Evolutionary conservation across 2,113 vertebrate genomes (phyloP), one percentile per base, ranked within the genome.

Genomic region (Hoplias malabaricus): DNA sequence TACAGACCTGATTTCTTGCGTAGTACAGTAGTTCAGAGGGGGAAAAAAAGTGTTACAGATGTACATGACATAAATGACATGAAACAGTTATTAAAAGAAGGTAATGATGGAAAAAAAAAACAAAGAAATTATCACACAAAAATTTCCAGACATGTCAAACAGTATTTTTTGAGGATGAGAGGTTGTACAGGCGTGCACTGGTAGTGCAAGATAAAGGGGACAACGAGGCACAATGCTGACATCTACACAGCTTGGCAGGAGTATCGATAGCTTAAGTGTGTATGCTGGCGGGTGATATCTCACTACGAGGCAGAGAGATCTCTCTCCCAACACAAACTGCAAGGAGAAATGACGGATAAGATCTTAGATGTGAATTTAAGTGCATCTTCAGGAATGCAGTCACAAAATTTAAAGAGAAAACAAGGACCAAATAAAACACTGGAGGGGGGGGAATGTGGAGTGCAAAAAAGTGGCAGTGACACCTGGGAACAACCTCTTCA

Each of bases 401-500:
- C 61, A 4, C 23, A 67, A 57, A 54, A 12, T n/a, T 3, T 33
- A 23, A 68, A 36, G 25, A 72, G 29, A 70, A 59, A 69, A 53
- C 9, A 56, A 13, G 59, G 54, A 71, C 46, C 13, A 71, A 33
- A 21, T 23, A 33, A 38, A 68, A 61, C 23, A 21, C 7, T n/a
- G 40, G 29, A 59, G 70, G n/a, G n/a, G n/a, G n/a, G n/a, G n/a
- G n/a, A n/a, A n/a, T n/a, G n/a, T n/a, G n/a, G n/a, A 80, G 79
- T 78, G 79, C 79, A 80, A 80, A 69, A 36, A 68, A 36, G 70
- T 65, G 74, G 75, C 78, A 81, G 79, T 29, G 66, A 75, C 59
- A 75, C 79, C 67, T 61, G 56, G 46, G 12, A 57, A 70, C 82
- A 83, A 78, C 74, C 78, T 83, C 82, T 62, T 57, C 33, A 42